These are phyloP conservation scores for Petrocephalus microphthalmus DNA, from an alignment of 2,113 vertebrate species.

Conservation along the genomic window DNA sequence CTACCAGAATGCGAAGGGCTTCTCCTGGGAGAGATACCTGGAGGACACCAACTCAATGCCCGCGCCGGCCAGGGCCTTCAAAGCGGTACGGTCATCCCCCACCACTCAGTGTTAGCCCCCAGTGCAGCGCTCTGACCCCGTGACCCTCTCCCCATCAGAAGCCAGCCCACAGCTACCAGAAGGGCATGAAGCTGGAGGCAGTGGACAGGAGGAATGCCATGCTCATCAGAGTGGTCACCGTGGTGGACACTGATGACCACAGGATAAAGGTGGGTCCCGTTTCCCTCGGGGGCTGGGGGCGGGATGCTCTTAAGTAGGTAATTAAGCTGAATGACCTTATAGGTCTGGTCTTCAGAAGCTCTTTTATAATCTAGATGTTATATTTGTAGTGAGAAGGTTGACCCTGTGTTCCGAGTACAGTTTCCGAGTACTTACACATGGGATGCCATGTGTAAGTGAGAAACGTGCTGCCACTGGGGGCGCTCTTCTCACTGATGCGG, in stretches of 20 bases:
- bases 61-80: slow-evolving; percentile 77
- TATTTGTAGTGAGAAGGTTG: neutral
- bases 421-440: neutral
- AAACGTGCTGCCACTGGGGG: neutral
- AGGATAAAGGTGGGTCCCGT: slow-evolving; percentile 65
- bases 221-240: slow-evolving; percentile 71
- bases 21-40: slow-evolving; percentile 79
- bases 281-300: neutral
- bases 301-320: neutral
- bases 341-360: neutral
- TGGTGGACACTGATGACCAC: slow-evolving; percentile 72
- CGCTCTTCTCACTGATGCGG: no score
- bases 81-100: slow-evolving; percentile 57
- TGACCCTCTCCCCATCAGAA: slow-evolving; percentile 53
- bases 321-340: neutral
- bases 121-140: neutral
- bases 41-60: slow-evolving; percentile 76
- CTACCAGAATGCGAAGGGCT: slow-evolving; percentile 67
- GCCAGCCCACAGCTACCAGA: slow-evolving; percentile 75
- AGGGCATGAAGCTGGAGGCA: slow-evolving; percentile 73
- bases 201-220: slow-evolving; percentile 76
- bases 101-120: neutral
- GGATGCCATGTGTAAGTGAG: neutral
- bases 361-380: neutral
- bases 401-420: neutral